Evolutionary conservation across 2,797 vertebrate genomes (phyloP).

Genomic region (Halcyon leucocephala): DNA sequence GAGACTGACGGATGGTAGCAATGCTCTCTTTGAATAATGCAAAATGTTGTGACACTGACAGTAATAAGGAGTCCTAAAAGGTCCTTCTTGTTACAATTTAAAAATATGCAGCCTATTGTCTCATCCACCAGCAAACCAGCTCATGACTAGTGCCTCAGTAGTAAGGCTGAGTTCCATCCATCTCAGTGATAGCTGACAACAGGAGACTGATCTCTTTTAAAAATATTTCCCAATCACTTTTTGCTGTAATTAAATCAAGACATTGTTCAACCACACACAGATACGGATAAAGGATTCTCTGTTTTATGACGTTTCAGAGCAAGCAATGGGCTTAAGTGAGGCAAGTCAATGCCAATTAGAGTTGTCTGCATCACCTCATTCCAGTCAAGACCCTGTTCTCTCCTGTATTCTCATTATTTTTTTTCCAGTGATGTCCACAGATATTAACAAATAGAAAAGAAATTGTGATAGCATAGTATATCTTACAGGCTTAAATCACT

Average conservation of each 20-base stretch:
- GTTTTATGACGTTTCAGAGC: neutral
- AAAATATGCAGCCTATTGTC: conserved; percentile 74
- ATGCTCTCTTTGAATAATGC: conserved; percentile 78
- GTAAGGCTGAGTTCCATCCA: conserved; percentile 56
- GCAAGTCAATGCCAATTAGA: neutral
- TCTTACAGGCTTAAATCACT: neutral
- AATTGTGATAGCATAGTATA: neutral
- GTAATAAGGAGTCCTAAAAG: conserved; percentile 75
- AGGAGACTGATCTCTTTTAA: conserved; percentile 66
- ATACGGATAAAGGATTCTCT: neutral
- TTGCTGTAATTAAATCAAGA: conserved; percentile 54
- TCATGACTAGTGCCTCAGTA: conserved; percentile 42
- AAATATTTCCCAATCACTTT: conserved; percentile 62
- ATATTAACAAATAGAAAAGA: neutral
- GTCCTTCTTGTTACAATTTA: conserved; percentile 69
- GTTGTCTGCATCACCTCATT: neutral
- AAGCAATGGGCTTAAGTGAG: neutral
- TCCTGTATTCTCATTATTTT: neutral
- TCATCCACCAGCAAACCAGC: conserved; percentile 47
- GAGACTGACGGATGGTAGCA: conserved; percentile 76
- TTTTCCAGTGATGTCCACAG: neutral
- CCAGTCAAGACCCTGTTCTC: neutral
- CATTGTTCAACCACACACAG: neutral
- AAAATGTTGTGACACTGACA: conserved; percentile 77
- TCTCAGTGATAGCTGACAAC: conserved; percentile 72